These are phyloP conservation scores for Daphoenositta chrysoptera DNA, from an alignment of 2,113 vertebrate species.

Conservation along the genomic window DNA sequence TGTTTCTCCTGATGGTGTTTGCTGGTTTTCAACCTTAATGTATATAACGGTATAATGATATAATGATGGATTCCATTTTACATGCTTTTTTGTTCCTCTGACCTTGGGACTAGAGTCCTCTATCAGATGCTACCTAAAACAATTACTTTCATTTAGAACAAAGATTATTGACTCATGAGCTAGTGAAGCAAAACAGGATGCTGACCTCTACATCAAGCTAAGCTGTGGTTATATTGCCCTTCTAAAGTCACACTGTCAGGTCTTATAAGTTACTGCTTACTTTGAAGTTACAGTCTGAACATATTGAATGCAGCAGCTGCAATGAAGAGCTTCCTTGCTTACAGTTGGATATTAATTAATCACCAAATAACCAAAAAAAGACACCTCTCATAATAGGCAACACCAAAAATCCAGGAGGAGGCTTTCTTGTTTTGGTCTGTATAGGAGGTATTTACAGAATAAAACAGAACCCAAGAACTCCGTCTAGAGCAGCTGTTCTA, in stretches of 20 bases:
- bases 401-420: background rate
- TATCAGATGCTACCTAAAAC: background rate
- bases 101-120: background rate
- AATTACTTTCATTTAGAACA: background rate
- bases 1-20: background rate
- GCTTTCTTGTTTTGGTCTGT: background rate
- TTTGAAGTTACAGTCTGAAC: background rate
- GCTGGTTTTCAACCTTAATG: background rate
- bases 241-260: background rate
- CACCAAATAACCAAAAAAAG: background rate
- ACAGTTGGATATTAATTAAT: background rate
- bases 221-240: background rate
- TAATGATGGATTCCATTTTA: background rate
- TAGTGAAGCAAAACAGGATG: background rate
- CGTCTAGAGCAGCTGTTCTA: background rate
- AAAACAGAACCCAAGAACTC: background rate
- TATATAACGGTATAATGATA: background rate
- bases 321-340: background rate
- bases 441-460: background rate
- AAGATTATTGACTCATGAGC: background rate
- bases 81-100: background rate
- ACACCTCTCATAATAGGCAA: rapidly evolving
- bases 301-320: background rate
- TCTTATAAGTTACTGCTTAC: background rate
- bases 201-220: background rate